phyloP scores from a whole-genome alignment of 2,888 invertebrate species.

The Lithosia quadra region DNA sequence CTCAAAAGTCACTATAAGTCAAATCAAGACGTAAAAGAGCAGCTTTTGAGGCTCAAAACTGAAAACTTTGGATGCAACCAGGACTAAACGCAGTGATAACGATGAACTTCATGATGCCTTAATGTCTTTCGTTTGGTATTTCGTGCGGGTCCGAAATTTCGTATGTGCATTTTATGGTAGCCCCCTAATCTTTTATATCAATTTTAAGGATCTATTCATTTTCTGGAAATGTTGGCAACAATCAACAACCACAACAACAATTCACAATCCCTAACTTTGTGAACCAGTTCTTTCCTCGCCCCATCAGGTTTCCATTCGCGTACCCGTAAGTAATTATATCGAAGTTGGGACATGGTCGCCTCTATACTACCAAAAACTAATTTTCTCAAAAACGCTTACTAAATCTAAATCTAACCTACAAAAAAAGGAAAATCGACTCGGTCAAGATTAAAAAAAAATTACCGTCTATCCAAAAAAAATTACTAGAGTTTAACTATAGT shows the following conservation, averaged over 20 bases:
- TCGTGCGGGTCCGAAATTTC: background rate
- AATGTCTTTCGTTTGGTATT: background rate
- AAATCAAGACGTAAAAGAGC: too few species aligned
- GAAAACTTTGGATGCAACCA: too few species aligned
- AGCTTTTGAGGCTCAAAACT: too few species aligned
- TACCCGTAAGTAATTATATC: slow-evolving; percentile 2
- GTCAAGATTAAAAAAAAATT: too few species aligned
- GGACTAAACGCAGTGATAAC: too few species aligned
- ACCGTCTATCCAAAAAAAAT: background rate
- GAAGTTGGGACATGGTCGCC: background rate
- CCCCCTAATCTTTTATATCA: background rate
- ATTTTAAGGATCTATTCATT: slow-evolving; percentile 7
- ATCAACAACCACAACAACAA: slow-evolving; percentile 1
- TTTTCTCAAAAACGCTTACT: background rate
- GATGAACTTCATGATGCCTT: too few species aligned
- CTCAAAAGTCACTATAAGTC: too few species aligned
- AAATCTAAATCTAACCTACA: background rate
- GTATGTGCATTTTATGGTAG: background rate
- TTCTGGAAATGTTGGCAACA: background rate
- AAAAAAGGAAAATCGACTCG: background rate
- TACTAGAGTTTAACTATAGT: too few species aligned
- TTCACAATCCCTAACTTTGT: background rate
- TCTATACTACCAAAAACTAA: background rate
- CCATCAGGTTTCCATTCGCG: background rate
- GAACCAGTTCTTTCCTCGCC: background rate